phyloP scores from a whole-genome alignment of 2,888 invertebrate genomes.

The Cheilosia pagana region DNA sequence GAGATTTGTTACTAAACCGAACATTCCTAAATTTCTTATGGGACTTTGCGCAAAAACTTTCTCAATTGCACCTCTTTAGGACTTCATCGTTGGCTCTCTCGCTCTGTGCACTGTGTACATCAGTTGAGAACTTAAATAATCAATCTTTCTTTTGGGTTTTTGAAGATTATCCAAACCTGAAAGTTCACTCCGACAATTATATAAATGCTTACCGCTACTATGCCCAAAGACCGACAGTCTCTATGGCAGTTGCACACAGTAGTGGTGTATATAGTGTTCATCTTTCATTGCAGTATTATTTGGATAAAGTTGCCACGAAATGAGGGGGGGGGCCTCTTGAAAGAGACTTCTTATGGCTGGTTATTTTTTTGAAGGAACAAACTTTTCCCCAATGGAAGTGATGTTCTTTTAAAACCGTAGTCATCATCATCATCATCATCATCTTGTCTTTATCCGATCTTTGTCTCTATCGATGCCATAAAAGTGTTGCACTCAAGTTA shows the following conservation, averaged over 20 bases:
- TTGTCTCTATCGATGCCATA: slow-evolving; percentile 38
- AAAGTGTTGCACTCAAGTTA: slow-evolving; percentile 58
- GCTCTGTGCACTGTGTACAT: background rate
- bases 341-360: slow-evolving; percentile 28
- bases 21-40: slow-evolving; percentile 9
- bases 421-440: slow-evolving; percentile 20
- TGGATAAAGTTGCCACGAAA: slow-evolving; percentile 54
- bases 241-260: slow-evolving; percentile 2
- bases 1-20: background rate
- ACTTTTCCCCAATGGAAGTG: slow-evolving; percentile 48
- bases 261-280: slow-evolving; percentile 15
- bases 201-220: slow-evolving; percentile 33
- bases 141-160: slow-evolving; percentile 57
- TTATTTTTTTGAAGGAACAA: slow-evolving; percentile 32
- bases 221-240: background rate
- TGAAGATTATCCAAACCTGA: slow-evolving; percentile 48
- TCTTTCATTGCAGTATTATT: slow-evolving; percentile 59
- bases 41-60: slow-evolving; percentile 17
- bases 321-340: slow-evolving; percentile 30
- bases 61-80: slow-evolving; percentile 24
- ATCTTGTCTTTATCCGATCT: slow-evolving; percentile 34
- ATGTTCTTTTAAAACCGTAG: slow-evolving; percentile 59
- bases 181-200: slow-evolving; percentile 56
- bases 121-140: slow-evolving; percentile 41
- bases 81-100: background rate